A percentile compares a stretch with the other conserved stretches of the same genome.
phyloP scores from a whole-genome alignment of 2,888 invertebrate species.

The Teleogryllus oceanicus region DNA sequence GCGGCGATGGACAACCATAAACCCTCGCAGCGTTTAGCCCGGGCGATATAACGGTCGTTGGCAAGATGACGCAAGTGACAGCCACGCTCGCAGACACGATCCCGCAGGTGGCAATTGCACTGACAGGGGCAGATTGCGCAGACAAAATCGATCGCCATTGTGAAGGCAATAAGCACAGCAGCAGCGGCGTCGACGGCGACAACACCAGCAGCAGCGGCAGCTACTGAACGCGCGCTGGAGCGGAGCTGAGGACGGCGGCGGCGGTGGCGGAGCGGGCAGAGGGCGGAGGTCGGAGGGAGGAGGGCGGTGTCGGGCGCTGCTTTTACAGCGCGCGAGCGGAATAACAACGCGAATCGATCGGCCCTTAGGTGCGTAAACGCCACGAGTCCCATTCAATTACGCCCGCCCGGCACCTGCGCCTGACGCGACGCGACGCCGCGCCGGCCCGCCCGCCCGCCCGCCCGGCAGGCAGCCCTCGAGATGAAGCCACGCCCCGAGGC shows the following conservation, averaged over 20 bases:
- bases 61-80: too few relatives aligned
- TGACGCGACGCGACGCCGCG: background rate
- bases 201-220: too few relatives aligned
- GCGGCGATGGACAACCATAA: too few relatives aligned
- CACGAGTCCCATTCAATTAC: slow-evolving; percentile 9
- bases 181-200: too few relatives aligned
- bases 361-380: slow-evolving; percentile 18
- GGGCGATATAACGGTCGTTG: too few relatives aligned
- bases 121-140: too few relatives aligned
- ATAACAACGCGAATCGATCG: slow-evolving; percentile 9
- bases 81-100: too few relatives aligned
- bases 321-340: background rate
- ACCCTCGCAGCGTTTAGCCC: too few relatives aligned
- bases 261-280: background rate
- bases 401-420: background rate
- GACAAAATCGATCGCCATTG: too few relatives aligned
- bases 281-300: background rate
- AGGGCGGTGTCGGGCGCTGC: background rate
- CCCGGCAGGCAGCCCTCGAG: background rate
- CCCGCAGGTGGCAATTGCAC: too few relatives aligned
- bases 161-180: too few relatives aligned
- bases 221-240: too few relatives aligned
- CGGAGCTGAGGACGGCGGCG: background rate
- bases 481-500: background rate
- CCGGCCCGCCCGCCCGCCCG: background rate